Conservation (phyloP, 2,113 vertebrate genomes). For the Pithys albifrons region DNA sequence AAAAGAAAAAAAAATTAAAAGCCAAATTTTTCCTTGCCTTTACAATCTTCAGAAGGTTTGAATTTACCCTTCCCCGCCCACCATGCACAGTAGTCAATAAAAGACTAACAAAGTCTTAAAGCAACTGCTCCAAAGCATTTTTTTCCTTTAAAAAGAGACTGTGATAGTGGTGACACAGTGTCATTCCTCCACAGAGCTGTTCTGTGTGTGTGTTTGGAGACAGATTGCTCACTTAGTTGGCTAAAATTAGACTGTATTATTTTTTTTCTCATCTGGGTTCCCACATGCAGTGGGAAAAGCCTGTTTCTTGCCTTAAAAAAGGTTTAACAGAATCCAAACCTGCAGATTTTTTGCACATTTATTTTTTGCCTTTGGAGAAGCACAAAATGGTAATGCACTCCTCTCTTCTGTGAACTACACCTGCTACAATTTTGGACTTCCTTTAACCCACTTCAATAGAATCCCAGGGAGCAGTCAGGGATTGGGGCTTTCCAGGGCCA, state of each 20-base stretch:
- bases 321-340: neutral
- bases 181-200: fast-evolving
- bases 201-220: fast-evolving
- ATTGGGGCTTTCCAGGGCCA: neutral
- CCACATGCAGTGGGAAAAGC: neutral
- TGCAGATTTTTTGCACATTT: neutral
- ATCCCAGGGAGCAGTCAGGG: neutral
- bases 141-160: neutral
- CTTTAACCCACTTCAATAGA: neutral
- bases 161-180: neutral
- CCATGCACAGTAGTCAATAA: neutral
- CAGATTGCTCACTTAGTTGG: neutral
- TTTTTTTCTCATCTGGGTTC: neutral
- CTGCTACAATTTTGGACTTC: neutral
- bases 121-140: neutral
- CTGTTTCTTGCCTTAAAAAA: neutral
- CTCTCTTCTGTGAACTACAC: neutral
- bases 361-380: neutral
- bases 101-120: neutral
- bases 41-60: neutral
- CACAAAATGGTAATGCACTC: neutral
- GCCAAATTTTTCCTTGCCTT: neutral
- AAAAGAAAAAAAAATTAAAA: neutral
- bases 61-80: neutral
- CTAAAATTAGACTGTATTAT: neutral